Percentiles rank a stretch among this genome's conserved stretches.
Conservation (phyloP, 1,140 invertebrate genomes). For the Asobara japonica region DNA sequence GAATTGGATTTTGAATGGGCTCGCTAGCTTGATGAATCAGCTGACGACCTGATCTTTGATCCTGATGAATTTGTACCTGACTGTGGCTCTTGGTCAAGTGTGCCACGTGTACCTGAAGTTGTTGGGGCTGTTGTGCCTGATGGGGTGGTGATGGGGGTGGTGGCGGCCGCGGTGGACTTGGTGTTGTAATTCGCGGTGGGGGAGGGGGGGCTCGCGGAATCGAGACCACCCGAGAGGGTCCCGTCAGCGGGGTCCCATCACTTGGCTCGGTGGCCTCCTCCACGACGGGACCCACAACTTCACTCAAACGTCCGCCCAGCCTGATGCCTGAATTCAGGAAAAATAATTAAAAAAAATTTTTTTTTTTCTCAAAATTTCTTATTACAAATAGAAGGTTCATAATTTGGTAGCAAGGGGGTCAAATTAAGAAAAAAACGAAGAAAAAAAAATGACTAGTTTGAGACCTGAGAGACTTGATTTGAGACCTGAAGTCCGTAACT, state of each 20-base stretch:
- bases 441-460: too few relatives aligned
- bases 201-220: constrained; percentile 46
- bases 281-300: constrained; percentile 67
- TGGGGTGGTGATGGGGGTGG: constrained; percentile 42
- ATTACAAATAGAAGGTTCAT: too few relatives aligned
- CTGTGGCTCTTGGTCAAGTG: constrained; percentile 38
- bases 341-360: too few relatives aligned
- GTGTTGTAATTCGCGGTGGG: constrained; percentile 45
- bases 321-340: constrained; percentile 65
- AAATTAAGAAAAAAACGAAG: too few relatives aligned
- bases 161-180: constrained; percentile 48
- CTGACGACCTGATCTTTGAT: constrained; percentile 32
- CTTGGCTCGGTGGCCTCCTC: constrained; percentile 67
- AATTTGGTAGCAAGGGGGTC: too few relatives aligned
- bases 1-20: constrained; percentile 32
- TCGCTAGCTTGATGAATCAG: constrained; percentile 38
- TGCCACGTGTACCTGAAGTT: constrained; percentile 34
- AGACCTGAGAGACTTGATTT: too few relatives aligned
- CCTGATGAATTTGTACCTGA: constrained; percentile 38
- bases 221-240: constrained; percentile 58
- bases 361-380: too few relatives aligned
- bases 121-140: constrained; percentile 34
- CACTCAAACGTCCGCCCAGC: constrained; percentile 66
- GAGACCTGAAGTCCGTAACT: too few relatives aligned
- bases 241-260: constrained; percentile 66